phyloP scores from a whole-genome alignment of 2,888 invertebrate species.

The Lochmaea crataegi region DNA sequence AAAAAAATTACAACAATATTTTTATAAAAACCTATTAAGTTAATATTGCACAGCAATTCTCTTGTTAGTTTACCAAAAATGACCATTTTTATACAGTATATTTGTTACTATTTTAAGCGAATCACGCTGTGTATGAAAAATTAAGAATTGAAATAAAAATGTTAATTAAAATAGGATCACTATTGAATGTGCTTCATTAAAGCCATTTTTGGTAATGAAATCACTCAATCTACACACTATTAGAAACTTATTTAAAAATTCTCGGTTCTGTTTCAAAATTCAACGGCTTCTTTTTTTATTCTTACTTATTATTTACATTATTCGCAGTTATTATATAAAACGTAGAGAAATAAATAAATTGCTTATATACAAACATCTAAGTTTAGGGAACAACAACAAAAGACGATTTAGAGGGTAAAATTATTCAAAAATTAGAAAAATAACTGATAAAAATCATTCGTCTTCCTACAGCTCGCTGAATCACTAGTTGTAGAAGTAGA shows the following conservation, averaged over 20 bases:
- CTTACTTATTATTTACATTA: conserved; percentile 11
- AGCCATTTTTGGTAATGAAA: conserved; percentile 16
- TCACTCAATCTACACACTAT: conserved; percentile 10
- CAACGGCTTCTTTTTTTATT: conserved; percentile 2
- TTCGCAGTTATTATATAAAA: conserved; percentile 13
- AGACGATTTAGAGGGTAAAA: not conserved
- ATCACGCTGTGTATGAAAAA: not conserved
- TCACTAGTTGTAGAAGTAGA: too few species aligned
- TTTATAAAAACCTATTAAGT: conserved; percentile 36
- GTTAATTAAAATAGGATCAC: not conserved
- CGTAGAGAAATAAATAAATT: conserved; percentile 20
- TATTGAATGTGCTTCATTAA: not conserved
- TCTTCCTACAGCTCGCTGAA: too few species aligned
- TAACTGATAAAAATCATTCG: not conserved
- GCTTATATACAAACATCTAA: conserved; percentile 8
- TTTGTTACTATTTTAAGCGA: too few species aligned
- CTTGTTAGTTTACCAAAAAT: conserved; percentile 34
- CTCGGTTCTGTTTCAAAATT: not conserved
- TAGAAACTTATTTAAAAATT: conserved; percentile 5
- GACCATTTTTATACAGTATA: not conserved
- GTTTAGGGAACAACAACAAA: conserved; percentile 11
- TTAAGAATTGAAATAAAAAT: not conserved
- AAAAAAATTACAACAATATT: conserved; percentile 27
- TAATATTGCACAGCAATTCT: conserved; percentile 56
- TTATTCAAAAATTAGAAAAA: not conserved